A percentile compares a stretch with the other conserved stretches of the same genome.
Evolutionary conservation across 2,888 invertebrate species (phyloP).

Genomic region (Coleophora deauratella): DNA sequence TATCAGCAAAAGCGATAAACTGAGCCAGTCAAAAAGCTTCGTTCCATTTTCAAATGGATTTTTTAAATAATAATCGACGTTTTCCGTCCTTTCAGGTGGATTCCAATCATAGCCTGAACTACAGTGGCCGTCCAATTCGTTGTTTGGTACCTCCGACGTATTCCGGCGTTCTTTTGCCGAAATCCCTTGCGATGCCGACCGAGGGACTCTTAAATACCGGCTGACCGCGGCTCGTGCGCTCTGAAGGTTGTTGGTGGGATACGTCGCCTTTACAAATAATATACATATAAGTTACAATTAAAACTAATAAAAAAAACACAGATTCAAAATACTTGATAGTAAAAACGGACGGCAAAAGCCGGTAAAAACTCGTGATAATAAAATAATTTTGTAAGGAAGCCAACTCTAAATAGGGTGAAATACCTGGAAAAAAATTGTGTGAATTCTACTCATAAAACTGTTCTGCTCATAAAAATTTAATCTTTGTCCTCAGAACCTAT

Average conservation of each 20-base stretch:
- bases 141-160: slow-evolving; percentile 46
- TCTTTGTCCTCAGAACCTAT: no score
- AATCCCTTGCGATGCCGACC: slow-evolving; percentile 58
- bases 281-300: slow-evolving; percentile 12
- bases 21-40: no score
- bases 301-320: not conserved
- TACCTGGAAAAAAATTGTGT: no score
- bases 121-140: slow-evolving; percentile 18
- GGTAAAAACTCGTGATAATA: no score
- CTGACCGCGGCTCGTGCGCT: slow-evolving; percentile 43
- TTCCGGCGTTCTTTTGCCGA: slow-evolving; percentile 58
- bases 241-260: slow-evolving; percentile 37
- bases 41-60: slow-evolving; percentile 36
- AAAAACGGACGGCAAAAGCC: no score
- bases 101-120: slow-evolving; percentile 27
- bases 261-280: slow-evolving; percentile 51
- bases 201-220: slow-evolving; percentile 61
- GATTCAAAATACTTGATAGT: no score
- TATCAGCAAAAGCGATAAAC: no score
- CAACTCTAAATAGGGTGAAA: no score
- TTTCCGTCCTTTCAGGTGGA: slow-evolving; percentile 22
- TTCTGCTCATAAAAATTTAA: no score
- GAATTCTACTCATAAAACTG: no score
- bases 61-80: slow-evolving; percentile 20
- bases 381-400: no score